Conservation (phyloP, 2,797 vertebrate species). For the Valencia hispanica region DNA sequence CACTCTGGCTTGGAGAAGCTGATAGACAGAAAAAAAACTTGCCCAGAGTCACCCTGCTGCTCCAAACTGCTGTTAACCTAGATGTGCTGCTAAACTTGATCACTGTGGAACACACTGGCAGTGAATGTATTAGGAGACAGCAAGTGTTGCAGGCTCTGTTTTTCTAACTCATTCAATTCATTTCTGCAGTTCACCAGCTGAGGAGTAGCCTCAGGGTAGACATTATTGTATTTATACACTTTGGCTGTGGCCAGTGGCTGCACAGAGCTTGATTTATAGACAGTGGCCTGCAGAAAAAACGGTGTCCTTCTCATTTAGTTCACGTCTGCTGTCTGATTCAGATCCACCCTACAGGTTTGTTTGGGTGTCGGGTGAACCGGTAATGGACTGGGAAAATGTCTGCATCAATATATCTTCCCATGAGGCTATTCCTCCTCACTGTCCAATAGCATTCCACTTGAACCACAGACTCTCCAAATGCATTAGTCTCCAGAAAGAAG, state of each 20-base stretch:
- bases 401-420: conserved; percentile 70
- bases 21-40: not conserved
- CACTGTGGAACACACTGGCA: not conserved
- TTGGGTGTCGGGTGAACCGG: conserved; percentile 42
- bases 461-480: conserved; percentile 56
- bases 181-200: conserved; percentile 7
- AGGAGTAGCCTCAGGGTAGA: conserved; percentile 20
- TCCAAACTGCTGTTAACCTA: not conserved
- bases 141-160: conserved; percentile 16
- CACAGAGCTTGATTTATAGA: conserved; percentile 56
- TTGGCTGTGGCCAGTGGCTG: conserved; percentile 18
- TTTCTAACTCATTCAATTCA: conserved; percentile 17
- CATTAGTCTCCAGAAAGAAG: conserved; percentile 64
- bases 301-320: conserved; percentile 60
- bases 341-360: conserved; percentile 60
- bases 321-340: conserved; percentile 48
- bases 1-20: not conserved
- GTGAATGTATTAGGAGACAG: not conserved
- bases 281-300: conserved; percentile 48
- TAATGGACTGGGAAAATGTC: conserved; percentile 72
- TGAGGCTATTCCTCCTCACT: conserved; percentile 51
- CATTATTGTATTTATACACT: conserved; percentile 37
- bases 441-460: conserved; percentile 43
- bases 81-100: not conserved
- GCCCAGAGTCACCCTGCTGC: not conserved